These are phyloP conservation scores for Hippopotamus amphibius DNA, from an alignment of 2,113 vertebrate genomes.

Conservation along the genomic window DNA sequence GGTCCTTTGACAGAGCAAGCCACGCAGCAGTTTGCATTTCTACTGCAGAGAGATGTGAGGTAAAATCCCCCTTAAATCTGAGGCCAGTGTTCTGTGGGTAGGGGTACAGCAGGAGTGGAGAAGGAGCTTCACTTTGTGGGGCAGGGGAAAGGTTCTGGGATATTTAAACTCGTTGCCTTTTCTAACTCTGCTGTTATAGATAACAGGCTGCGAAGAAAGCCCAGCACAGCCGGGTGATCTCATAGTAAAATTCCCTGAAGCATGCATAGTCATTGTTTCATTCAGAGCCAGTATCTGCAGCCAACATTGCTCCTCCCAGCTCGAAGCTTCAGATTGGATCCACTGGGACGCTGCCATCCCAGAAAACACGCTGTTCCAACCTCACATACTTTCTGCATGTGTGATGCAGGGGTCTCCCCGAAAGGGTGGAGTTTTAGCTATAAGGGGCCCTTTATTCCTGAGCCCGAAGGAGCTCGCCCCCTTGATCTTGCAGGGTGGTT, in stretches of 20 bases:
- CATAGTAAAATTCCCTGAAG: slow-evolving; percentile 82
- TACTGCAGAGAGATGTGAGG: neutral
- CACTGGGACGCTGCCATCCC: slow-evolving; percentile 67
- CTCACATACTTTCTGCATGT: slow-evolving; percentile 58
- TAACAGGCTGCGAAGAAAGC: slow-evolving; percentile 64
- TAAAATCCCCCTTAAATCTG: neutral
- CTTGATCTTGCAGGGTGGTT: slow-evolving; percentile 72
- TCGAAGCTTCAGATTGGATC: slow-evolving; percentile 26
- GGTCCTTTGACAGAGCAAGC: neutral
- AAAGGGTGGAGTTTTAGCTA: slow-evolving; percentile 65
- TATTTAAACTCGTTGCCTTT: slow-evolving; percentile 39
- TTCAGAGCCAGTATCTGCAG: slow-evolving; percentile 71
- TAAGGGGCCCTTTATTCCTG: slow-evolving; percentile 50
- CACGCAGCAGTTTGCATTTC: neutral
- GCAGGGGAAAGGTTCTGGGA: neutral
- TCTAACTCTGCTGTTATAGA: slow-evolving; percentile 60
- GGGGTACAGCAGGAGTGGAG: neutral
- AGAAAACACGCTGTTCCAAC: slow-evolving; percentile 55
- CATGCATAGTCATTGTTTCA: slow-evolving; percentile 79
- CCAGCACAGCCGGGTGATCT: slow-evolving; percentile 70
- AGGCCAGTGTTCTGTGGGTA: neutral
- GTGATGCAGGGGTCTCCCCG: slow-evolving; percentile 61
- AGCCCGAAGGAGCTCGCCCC: neutral
- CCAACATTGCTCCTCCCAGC: slow-evolving; percentile 74
- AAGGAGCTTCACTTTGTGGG: neutral